Evolutionary conservation across 2,888 invertebrate genomes (phyloP).

Genomic region (Ornithoptera alexandrae): DNA sequence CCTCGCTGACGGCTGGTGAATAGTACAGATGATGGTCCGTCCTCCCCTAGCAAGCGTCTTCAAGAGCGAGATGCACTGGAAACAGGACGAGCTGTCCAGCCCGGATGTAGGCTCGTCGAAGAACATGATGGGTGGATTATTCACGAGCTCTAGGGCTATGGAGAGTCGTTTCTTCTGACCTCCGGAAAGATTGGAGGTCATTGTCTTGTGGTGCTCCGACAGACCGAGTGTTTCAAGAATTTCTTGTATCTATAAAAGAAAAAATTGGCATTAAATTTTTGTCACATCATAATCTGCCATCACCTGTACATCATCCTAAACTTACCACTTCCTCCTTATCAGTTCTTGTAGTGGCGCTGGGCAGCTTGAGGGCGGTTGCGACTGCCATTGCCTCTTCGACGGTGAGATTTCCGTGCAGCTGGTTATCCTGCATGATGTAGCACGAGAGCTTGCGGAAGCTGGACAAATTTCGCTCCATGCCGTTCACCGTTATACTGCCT

Average conservation of each 20-base stretch:
- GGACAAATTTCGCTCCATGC: conserved; percentile 89
- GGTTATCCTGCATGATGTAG: conserved; percentile 98
- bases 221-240: conserved; percentile 94
- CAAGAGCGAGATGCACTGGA: conserved; percentile 93
- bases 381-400: conserved; percentile 97
- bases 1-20: conserved; percentile 97
- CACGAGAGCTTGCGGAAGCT: conserved; percentile 95
- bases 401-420: conserved; percentile 93
- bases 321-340: conserved; percentile 92
- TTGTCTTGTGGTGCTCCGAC: conserved; percentile 91
- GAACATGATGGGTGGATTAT: conserved; percentile 98
- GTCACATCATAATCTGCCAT: too few species aligned
- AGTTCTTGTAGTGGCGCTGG: conserved; percentile 82
- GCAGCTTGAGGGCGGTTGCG: conserved; percentile 93
- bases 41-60: conserved; percentile 94
- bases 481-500: conserved; percentile 92
- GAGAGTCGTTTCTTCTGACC: conserved; percentile 97
- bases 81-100: conserved; percentile 96
- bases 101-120: conserved; percentile 99
- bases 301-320: conserved; percentile 32
- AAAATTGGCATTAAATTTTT: too few species aligned
- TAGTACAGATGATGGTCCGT: conserved; percentile 96
- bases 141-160: conserved; percentile 95
- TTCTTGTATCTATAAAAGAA: conserved; percentile 87
- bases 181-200: conserved; percentile 95